Conservation (phyloP, 2,797 vertebrate species). For the Anguilla obscura region DNA sequence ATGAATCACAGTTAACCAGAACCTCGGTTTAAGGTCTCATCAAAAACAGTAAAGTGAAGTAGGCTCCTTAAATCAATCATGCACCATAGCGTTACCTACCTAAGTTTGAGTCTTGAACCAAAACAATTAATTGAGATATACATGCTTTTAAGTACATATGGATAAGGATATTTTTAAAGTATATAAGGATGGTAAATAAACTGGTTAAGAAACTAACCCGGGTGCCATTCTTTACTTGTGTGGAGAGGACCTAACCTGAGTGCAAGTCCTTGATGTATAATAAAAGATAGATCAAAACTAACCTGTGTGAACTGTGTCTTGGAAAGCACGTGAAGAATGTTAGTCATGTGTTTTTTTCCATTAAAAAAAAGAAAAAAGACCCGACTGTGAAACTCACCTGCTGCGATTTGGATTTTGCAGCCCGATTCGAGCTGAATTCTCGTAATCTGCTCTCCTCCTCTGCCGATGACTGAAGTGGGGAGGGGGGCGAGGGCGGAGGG, state of each 20-base stretch:
- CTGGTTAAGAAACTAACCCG: not conserved
- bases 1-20: not conserved
- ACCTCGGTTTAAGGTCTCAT: not conserved
- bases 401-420: conserved; percentile 98
- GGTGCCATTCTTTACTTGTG: not conserved
- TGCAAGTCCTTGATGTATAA: not conserved
- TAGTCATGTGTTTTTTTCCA: not conserved
- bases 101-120: too few species aligned
- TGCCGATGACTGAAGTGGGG: conserved; percentile 85
- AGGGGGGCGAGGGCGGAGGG: not conserved
- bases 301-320: not conserved
- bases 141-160: too few species aligned
- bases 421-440: conserved; percentile 97
- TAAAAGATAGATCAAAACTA: not conserved
- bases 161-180: not conserved
- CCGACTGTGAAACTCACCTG: conserved; percentile 72
- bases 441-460: conserved; percentile 97
- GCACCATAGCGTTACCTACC: not conserved
- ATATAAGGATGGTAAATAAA: not conserved
- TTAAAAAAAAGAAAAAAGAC: not conserved
- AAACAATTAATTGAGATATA: too few species aligned
- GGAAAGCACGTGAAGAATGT: not conserved
- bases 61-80: not conserved
- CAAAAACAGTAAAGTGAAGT: not conserved
- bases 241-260: not conserved